Conservation (phyloP, 1,140 invertebrate species). For the Drosophila rufa region DNA sequence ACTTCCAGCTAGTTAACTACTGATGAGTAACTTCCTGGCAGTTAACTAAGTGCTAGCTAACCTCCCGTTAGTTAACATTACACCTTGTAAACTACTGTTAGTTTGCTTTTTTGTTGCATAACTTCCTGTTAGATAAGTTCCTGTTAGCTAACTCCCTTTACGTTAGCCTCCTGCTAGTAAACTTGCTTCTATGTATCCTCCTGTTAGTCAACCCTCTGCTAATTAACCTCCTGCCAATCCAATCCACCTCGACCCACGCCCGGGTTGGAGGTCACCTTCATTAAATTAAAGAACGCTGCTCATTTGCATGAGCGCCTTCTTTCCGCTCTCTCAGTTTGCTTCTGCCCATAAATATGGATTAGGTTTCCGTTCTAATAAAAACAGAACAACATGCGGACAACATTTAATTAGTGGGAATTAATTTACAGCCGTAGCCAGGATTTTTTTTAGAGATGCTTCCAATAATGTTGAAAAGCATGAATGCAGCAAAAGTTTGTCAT, state of each 20-base stretch:
- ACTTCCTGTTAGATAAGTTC: too few species aligned
- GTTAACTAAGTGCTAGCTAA: too few species aligned
- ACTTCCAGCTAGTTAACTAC: too few species aligned
- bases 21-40: too few species aligned
- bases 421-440: constrained; percentile 3
- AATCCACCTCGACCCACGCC: constrained; percentile 8
- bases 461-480: not conserved
- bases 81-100: too few species aligned
- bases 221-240: not conserved
- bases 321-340: constrained; percentile 9
- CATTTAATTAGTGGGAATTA: constrained; percentile 52
- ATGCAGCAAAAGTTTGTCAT: not conserved
- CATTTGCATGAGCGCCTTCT: constrained; percentile 56
- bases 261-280: constrained; percentile 38
- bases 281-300: constrained; percentile 63
- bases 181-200: not conserved
- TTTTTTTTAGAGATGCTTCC: constrained; percentile 4
- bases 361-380: constrained; percentile 33
- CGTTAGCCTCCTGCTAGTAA: not conserved
- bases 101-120: too few species aligned
- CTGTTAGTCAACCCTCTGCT: not conserved
- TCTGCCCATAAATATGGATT: constrained; percentile 50
- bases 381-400: constrained; percentile 4
- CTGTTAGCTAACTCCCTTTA: too few species aligned
- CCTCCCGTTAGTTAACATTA: too few species aligned